Evolutionary conservation across 2,113 vertebrate genomes (phyloP).

Genomic region (Mormyrus iriodes): DNA sequence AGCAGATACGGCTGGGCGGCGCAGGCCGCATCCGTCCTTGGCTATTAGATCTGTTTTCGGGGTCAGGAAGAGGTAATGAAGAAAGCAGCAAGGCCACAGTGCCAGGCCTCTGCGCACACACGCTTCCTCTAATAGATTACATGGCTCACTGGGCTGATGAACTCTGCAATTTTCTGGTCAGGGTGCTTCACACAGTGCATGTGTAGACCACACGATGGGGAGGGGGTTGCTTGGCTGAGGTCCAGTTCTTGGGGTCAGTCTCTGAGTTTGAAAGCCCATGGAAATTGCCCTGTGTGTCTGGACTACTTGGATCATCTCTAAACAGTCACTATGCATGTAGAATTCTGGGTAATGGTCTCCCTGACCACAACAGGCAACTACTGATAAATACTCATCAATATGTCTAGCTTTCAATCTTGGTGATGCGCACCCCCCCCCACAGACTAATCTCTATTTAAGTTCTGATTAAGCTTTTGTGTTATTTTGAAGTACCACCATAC

Average conservation of each 20-base stretch:
- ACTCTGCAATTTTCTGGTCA: slow-evolving; percentile 29
- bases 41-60: slow-evolving; percentile 18
- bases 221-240: slow-evolving; percentile 5
- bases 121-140: slow-evolving; percentile 33
- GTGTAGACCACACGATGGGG: background rate
- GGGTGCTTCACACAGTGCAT: slow-evolving; percentile 27
- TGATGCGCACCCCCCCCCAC: background rate
- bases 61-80: slow-evolving; percentile 19
- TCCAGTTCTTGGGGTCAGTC: slow-evolving; percentile 17
- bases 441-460: background rate
- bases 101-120: slow-evolving; percentile 31
- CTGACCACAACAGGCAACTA: background rate
- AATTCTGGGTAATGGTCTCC: background rate
- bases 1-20: background rate
- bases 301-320: background rate
- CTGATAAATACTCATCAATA: background rate
- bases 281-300: slow-evolving; percentile 1
- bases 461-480: background rate
- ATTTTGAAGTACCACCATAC: background rate
- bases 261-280: background rate
- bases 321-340: background rate
- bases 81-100: slow-evolving; percentile 3
- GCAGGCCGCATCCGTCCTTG: slow-evolving; percentile 28
- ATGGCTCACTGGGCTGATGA: slow-evolving; percentile 33
- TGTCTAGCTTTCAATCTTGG: background rate